Evolutionary conservation across 2,888 invertebrate genomes (phyloP).

Genomic region (Pandemis corylana): DNA sequence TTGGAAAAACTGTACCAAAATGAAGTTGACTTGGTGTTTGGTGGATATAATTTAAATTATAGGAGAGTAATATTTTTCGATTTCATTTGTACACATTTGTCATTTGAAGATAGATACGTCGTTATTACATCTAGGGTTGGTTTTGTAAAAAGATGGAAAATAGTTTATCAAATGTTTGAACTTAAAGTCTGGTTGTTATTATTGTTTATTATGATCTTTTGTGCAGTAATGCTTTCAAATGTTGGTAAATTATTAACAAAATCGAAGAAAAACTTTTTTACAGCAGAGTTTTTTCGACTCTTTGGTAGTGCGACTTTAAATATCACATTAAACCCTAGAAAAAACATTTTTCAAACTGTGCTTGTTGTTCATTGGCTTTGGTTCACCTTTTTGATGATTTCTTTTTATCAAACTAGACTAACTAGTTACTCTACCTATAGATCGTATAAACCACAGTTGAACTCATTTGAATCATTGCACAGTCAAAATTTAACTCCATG

Average conservation of each 20-base stretch:
- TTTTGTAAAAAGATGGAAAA: constrained; percentile 36
- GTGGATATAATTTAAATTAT: constrained; percentile 34
- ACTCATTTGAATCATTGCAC: constrained; percentile 6
- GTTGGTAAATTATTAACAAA: background rate
- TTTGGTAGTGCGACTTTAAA: constrained; percentile 28
- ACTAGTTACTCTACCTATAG: constrained; percentile 38
- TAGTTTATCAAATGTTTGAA: constrained; percentile 35
- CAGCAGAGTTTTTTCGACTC: constrained; percentile 11
- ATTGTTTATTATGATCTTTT: constrained; percentile 18
- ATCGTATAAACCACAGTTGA: constrained; percentile 11
- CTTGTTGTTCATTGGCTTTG: constrained; percentile 40
- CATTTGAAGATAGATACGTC: constrained; percentile 31
- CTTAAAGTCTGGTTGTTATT: constrained; percentile 34
- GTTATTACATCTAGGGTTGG: constrained; percentile 21
- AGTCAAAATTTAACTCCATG: constrained; percentile 26
- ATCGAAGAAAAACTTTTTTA: background rate
- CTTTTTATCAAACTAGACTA: constrained; percentile 43
- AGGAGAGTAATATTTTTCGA: constrained; percentile 30
- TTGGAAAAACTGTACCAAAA: constrained; percentile 32
- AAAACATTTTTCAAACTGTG: constrained; percentile 5
- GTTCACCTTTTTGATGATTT: constrained; percentile 43
- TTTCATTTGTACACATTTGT: constrained; percentile 37
- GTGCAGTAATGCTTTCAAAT: constrained; percentile 23
- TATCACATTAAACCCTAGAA: background rate
- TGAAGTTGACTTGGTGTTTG: constrained; percentile 38